Evolutionary conservation across 2,113 vertebrate genomes (phyloP), one percentile per base, ranked within the genome.

Genomic region (Thalassoma bifasciatum): DNA sequence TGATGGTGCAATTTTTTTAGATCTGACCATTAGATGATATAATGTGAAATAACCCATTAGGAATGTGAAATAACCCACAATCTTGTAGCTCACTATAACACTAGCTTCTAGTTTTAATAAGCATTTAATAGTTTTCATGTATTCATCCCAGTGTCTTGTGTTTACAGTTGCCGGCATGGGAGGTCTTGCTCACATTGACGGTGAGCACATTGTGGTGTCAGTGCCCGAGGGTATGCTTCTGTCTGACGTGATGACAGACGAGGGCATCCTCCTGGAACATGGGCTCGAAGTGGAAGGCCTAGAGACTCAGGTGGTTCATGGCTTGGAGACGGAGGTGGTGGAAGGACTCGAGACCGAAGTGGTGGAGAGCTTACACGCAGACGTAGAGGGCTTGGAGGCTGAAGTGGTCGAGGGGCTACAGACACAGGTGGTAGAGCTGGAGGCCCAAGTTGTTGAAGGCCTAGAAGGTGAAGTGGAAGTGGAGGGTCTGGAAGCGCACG

Each of bases 191-290:
- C 97, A 98, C 87, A 97, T 99, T 42, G 97, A 99, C 46, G 98
- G 97, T 61, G 98, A 99, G 71, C 98, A 99, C 91, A 99, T 99
- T 67, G 96, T 99, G 78, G 97, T 99, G 50, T 99, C 98, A 6
- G 98, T 99, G 53, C 97, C 98, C 0, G 97, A 99, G 86, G 97
- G 96, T 16, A 97, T 99, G 65, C 95, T 99, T 72, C 96, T 99
- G 65, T 99, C 98, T 23, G 97, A 99, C 34, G 95, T 99, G 75
- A 96, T 98, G 87, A 97, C 97, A 0, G 97, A 98, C 6, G 97
- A 98, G 49, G 98, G 96, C 58, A 97, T 99, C 81, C 94, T 97
- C 57, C 92, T 99, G 36, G 97, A 98, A 81, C 96, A 97, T 14
- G 96, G 89, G 67, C 90, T 99, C 66, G 96, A 97, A 60, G 96